Evolutionary conservation across 2,113 vertebrate species (phyloP).

Genomic region (Antechinus stuartii): DNA sequence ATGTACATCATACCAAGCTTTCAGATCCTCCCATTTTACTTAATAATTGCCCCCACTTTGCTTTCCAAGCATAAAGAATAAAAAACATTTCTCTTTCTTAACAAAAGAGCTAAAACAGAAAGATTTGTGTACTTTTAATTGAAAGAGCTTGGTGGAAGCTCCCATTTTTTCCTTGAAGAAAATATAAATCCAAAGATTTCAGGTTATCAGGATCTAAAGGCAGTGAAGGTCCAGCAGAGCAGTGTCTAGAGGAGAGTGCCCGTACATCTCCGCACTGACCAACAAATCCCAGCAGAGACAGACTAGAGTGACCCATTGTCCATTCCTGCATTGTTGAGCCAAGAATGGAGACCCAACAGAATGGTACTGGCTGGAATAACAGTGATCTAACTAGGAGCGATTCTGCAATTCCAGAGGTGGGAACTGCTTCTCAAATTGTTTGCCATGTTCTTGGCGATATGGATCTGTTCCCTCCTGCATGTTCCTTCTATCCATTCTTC

Average conservation of each 20-base stretch:
- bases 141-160: not conserved
- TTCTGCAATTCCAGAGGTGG: not conserved
- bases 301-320: too few relatives aligned
- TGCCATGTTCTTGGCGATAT: too few relatives aligned
- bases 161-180: not conserved
- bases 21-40: not conserved
- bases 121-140: not conserved
- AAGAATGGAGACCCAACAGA: not conserved
- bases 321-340: too few relatives aligned
- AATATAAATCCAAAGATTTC: not conserved
- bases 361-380: not conserved
- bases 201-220: not conserved
- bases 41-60: not conserved
- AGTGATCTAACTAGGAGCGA: not conserved
- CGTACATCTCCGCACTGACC: not conserved
- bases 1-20: not conserved
- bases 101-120: not conserved
- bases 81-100: not conserved
- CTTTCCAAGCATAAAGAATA: not conserved
- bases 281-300: not conserved
- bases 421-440: not conserved
- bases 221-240: not conserved
- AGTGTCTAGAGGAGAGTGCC: not conserved
- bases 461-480: not conserved
- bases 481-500: not conserved